Evolutionary conservation across 2,113 vertebrate genomes (phyloP), one percentile per base, ranked within the genome.

Genomic region (Perca flavescens): DNA sequence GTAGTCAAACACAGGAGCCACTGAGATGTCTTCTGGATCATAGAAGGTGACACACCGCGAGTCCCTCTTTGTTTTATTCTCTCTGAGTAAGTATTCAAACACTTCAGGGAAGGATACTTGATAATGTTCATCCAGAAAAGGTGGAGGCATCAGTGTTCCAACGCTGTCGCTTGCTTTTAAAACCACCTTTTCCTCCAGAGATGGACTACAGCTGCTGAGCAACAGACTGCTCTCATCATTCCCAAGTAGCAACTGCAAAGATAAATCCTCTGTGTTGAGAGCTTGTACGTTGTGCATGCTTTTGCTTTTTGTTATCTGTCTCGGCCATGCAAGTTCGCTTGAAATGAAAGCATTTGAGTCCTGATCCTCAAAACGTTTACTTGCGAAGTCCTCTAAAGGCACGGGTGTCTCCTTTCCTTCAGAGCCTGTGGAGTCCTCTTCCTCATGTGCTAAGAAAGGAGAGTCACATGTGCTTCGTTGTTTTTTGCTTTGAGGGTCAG

Each of bases 1-100:
- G 77, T 93, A 94, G 19, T 97, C 96, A 0, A 95, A 97, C 73
- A 93, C 90, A 77, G 97, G 96, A 0, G 95, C 91, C 72, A 96
- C 89, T 0, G 96, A 96, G 69, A 96, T 84, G 0, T 91, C 84
- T 15, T 81, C 69, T 4, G 21, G 82, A 40, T 87, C 65, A 52
- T 13, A 84, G 61, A 77, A 47, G 0, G 52, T 80, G 43, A 86
- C 21, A 43, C 74, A 65, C n/a, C 15, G 31, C 40, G 47, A 73
- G 15, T 82, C 75, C 5, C 16, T 61, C 19, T 78, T 62, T 67
- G 64, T 7, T 15, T 84, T 50, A 46, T 86, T 70, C 6, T 90
- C 78, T n/a, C 46, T 66, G 65, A 81, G 84, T 62, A 90, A 66
- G 74, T 74, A 74, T 66, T 86, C 83, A 80, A 90, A 88, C 21